phyloP scores from a whole-genome alignment of 2,113 vertebrate species.

The Motacilla tschutschensis region DNA sequence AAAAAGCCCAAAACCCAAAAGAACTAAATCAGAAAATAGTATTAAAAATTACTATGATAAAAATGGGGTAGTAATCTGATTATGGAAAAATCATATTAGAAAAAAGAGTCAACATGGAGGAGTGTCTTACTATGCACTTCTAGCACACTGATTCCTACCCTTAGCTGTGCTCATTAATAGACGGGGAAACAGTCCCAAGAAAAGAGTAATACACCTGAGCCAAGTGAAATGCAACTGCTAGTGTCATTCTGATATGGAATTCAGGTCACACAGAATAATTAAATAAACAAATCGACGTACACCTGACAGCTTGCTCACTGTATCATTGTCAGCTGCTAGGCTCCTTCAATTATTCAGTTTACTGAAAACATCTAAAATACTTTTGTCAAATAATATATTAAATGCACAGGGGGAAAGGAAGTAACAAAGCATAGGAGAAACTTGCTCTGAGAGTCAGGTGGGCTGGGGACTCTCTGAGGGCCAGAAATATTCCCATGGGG shows the following conservation, averaged over 20 bases:
- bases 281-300: background rate
- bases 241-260: background rate
- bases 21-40: background rate
- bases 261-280: background rate
- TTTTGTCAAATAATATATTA: background rate
- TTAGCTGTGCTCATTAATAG: background rate
- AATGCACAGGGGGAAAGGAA: background rate
- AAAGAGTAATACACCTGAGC: background rate
- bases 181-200: background rate
- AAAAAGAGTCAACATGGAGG: accelerated
- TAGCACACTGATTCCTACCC: background rate
- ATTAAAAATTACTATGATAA: background rate
- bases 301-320: background rate
- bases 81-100: background rate
- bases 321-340: background rate
- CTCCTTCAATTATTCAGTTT: background rate
- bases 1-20: accelerated
- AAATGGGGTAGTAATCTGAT: background rate
- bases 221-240: background rate
- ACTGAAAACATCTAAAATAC: background rate
- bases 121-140: background rate
- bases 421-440: background rate
- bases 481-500: too few species aligned
- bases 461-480: accelerated
- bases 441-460: accelerated